Evolutionary conservation across 37 sponge, comb jelly and placozoan species (phyloP), one percentile per base, ranked within the genome.

Genomic region (Crambe crambe): DNA sequence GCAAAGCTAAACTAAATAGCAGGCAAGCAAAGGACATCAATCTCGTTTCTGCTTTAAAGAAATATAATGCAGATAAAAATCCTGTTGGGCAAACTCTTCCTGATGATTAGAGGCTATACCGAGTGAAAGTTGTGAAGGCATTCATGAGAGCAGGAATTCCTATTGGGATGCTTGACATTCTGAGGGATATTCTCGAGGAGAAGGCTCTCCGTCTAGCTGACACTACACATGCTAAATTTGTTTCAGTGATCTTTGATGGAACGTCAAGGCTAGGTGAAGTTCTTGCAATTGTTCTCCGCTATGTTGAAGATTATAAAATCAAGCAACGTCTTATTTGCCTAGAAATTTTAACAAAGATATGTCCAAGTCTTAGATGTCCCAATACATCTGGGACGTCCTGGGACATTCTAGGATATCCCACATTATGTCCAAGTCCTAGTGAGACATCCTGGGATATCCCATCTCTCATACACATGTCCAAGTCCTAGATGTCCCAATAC

Each of bases 261-360:
- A 75, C 84, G 12, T 66, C 84, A 35, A 63, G 68, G 21, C 34
- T 74, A 20, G 76, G 62, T 6, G 76, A 75, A 29, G 79, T 41
- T 2, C 51, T 78, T 5, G 79, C 67, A 31, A 26, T 78, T 21
- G 22, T 78, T 22, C 8, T 78, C 3, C 66, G 79, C 12, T 31
- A 47, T 73, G 23, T 47, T 47, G 34, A 68, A 6, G 69, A 68
- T 29, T 34, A 8, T 2, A 3, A 38, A 3, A 68, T 37, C 69
- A 8, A 38, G 21, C 69, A 68, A 34, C 35, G 32, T 22, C 57
- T 47, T 15, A 47, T 47, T 47, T 47, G 51, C 10, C 12, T 47
- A 47, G 10, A 47, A 47, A 15, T 47, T 47, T 47, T 47, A 12
- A 12, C 51, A 15, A 47, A 47, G 51, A 47, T n/a, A n/a, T n/a